These are phyloP conservation scores for Drosophila longiperda DNA, from an alignment of 2,888 invertebrate genomes.

Conservation along the genomic window DNA sequence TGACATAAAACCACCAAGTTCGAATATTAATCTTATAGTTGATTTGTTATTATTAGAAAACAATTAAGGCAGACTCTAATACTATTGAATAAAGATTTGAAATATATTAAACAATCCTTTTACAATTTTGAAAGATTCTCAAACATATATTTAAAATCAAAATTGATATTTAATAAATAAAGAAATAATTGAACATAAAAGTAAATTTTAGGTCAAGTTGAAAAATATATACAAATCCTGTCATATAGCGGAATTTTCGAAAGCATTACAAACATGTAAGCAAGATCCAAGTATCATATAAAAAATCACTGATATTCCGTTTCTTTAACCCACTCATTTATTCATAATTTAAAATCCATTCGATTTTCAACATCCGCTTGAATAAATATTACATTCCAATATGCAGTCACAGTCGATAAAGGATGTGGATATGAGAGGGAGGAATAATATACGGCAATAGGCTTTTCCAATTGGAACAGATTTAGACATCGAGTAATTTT, in stretches of 20 bases:
- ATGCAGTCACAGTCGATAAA: not conserved
- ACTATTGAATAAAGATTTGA: not conserved
- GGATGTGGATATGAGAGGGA: not conserved
- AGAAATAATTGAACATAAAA: too few relatives aligned
- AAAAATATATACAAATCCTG: too few relatives aligned
- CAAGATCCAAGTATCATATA: not conserved
- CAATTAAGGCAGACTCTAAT: not conserved
- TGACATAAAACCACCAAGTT: too few relatives aligned
- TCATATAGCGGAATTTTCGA: too few relatives aligned
- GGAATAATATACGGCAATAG: slow-evolving; percentile 19
- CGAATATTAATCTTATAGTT: not conserved
- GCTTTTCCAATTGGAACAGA: slow-evolving; percentile 19
- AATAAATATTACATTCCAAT: not conserved
- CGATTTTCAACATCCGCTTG: slow-evolving; percentile 12
- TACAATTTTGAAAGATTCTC: too few relatives aligned
- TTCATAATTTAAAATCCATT: not conserved
- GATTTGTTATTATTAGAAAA: not conserved
- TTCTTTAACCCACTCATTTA: not conserved
- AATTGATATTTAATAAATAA: too few relatives aligned
- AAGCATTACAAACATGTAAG: too few relatives aligned
- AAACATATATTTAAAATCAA: too few relatives aligned
- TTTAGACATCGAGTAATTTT: slow-evolving; percentile 39
- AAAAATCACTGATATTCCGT: slow-evolving; percentile 1
- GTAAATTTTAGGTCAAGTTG: too few relatives aligned
- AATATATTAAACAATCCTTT: not conserved